Conservation (phyloP, 2,888 invertebrate genomes). For the Bembecia ichneumoniformis region DNA sequence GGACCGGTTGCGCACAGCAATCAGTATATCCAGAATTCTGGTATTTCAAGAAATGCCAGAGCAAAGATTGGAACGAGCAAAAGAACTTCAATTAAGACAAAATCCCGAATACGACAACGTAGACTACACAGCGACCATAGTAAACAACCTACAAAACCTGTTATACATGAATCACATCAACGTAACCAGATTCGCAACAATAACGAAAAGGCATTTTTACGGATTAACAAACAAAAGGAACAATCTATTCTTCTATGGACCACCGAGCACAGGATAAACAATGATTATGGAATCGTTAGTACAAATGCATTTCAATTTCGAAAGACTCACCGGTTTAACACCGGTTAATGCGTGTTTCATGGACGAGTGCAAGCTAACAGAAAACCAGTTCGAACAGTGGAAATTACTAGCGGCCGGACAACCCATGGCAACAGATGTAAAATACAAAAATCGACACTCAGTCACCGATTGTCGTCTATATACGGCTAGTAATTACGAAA, state of each 20-base stretch:
- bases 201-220: constrained; percentile 4
- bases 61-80: constrained; percentile 7
- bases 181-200: background rate
- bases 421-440: constrained; percentile 17
- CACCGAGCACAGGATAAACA: constrained; percentile 15
- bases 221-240: constrained; percentile 9
- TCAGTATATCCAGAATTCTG: constrained; percentile 11
- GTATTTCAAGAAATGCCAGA: constrained; percentile 8
- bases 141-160: background rate
- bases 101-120: background rate
- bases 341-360: constrained; percentile 23
- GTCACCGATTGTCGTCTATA: constrained; percentile 1
- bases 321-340: constrained; percentile 17
- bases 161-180: background rate
- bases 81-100: background rate
- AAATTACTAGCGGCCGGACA: constrained; percentile 18
- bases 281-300: constrained; percentile 20
- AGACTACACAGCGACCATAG: background rate
- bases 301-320: constrained; percentile 15
- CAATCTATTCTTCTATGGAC: constrained; percentile 13
- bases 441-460: constrained; percentile 7
- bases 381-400: constrained; percentile 30
- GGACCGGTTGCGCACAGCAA: constrained; percentile 10
- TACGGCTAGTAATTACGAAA: constrained; percentile 3
- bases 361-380: constrained; percentile 25